Base-by-base conservation (phyloP, 2,797 vertebrate genomes). In the Pampus argenteus region DNA sequence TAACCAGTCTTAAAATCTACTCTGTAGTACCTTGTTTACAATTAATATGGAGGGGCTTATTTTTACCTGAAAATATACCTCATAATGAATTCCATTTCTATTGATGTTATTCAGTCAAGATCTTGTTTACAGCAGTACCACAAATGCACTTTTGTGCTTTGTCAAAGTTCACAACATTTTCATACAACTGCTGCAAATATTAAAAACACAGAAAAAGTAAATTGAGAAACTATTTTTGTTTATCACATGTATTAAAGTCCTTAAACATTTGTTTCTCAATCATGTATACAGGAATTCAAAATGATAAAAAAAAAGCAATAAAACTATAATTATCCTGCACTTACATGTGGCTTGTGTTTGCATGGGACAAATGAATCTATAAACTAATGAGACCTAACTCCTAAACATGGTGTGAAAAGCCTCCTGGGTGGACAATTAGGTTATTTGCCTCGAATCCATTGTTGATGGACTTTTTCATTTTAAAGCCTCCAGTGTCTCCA, bases 371-470 rank as follows among this genome's bases (percentile, higher is more conserved):
- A 65, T 70, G 36, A 72, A 74, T 68, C 66, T 49, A 23, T 52
- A 64, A 62, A 68, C 58, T 84, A 85, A 82, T 79, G 45, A 72
- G 67, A 36, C 38, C 50, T 56, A 66, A 77, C 69, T 63, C 60
- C 29, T 31, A 59, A 70, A 63, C 48, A 38, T 22, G 29, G 58
- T n/a, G 74, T 44, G 71, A 67, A 76, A 76, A 72, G 57, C 18
- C 4, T 62, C 40, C 59, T 13, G 34, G 15, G 40, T 58, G 57
- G 61, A 66, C 58, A 66, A 78, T 86, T 75, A 9, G 13, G 29
- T 52, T 48, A 79, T 66, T 78, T 62, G 23, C 57, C 36, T 68
- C 54, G 18, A 25, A 34, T 71, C 28, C 18, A 71, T 56, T 82
- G 51, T 64, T 55, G 68, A 71, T n/a, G 71, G 60, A 70, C 54